phyloP scores from a whole-genome alignment of 1,140 invertebrate genomes.

The Bombus huntii region DNA sequence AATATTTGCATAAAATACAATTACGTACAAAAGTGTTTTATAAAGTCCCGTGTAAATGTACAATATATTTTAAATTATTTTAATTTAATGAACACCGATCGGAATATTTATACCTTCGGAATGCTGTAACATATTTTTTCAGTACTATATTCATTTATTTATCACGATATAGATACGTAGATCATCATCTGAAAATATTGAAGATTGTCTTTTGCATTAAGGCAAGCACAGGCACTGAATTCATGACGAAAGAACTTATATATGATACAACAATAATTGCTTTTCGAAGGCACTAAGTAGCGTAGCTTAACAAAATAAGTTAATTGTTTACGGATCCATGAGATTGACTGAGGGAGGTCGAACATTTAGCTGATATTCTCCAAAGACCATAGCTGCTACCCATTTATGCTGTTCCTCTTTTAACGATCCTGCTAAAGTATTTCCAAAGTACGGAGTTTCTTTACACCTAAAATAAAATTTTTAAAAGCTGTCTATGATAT shows the following conservation, averaged over 20 bases:
- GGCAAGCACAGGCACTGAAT: conserved; percentile 37
- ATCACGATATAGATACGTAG: background rate
- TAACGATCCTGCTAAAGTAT: conserved; percentile 88
- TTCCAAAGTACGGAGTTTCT: conserved; percentile 90
- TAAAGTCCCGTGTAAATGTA: conserved; percentile 4
- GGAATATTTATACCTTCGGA: background rate
- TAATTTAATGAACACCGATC: background rate
- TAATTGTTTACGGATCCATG: conserved; percentile 73
- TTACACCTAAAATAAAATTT: conserved; percentile 84
- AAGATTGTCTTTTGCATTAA: background rate
- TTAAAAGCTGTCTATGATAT: background rate
- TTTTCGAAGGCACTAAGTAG: background rate
- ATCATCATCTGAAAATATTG: background rate
- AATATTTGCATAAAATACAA: conserved; percentile 22
- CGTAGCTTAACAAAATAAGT: conserved; percentile 1
- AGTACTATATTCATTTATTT: background rate
- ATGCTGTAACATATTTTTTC: background rate
- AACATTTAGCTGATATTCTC: conserved; percentile 84
- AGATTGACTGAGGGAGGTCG: conserved; percentile 76
- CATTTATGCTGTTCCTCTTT: conserved; percentile 89
- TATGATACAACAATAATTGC: conserved; percentile 28
- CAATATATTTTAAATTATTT: background rate
- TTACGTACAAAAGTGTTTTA: conserved; percentile 21
- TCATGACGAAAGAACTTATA: conserved; percentile 7
- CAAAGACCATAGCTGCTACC: conserved; percentile 89